Base-by-base conservation (phyloP, 1,140 invertebrate genomes). In the Calliphora vicina region DNA sequence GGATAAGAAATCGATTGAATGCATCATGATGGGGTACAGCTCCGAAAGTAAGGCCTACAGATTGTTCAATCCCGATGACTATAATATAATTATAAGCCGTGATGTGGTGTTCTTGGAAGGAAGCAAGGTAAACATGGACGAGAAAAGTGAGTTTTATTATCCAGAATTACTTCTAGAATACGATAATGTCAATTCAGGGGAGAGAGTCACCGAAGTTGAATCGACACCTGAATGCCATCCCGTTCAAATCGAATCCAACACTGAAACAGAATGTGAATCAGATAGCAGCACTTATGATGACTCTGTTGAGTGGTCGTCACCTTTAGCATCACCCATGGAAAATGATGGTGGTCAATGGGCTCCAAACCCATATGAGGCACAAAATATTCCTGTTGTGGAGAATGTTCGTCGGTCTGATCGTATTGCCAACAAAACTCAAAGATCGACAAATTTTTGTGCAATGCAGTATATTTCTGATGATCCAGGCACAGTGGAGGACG, bases 11-110 rank as follows among this genome's bases (percentile, higher is more conserved):
- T 83, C 82, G 2, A 72, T 26, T 9, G 57, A 83, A 72, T 83
- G 78, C 61, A 80, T 83, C 2, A 83, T 83, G 76, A 23, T 83
- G 17, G 82, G 74, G 10, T 83, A 83, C 71, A 71, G 76, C 35
- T 27, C 78, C 26, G 35, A 80, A 42, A 71, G 50, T 45, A 83
- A 80, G 23, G 74, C 74, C 1, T 83, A 82, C 17, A 43, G 82
- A 50, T 20, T 78, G 13, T 82, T 50, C 29, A 45, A 82, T 26
- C 72, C 82, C 17, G 27, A 20, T n/a, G 35, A 25, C 13, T 15
- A 82, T 8, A 73, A 73, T 9, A 72, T 82, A n/a, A 4, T 45
- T 20, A 82, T 72, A 25, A 29, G 80, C 29, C 57, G 80, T 29
- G 26, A 82, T 72, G 27, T 82, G 67, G 25, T 23, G 8, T 82